These are phyloP conservation scores for Naja naja DNA, from an alignment of 2,113 vertebrate species.

Conservation along the genomic window DNA sequence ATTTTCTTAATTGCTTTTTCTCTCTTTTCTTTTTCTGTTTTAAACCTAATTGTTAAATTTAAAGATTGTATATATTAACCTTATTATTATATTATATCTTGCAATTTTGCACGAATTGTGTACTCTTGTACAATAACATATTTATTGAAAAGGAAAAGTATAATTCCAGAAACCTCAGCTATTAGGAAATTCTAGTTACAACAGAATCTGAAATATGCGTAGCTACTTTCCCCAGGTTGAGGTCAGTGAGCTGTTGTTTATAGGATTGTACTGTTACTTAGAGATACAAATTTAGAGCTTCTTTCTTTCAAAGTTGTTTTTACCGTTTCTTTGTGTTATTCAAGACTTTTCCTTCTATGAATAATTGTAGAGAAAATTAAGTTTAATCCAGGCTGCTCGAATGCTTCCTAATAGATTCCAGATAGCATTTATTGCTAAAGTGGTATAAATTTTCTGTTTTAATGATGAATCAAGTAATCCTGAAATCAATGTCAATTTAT, in stretches of 20 bases:
- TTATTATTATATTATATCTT: no score
- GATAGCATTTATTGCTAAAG: neutral
- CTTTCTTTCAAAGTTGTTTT: neutral
- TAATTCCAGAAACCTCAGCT: no score
- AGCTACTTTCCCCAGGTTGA: neutral
- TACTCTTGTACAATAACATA: no score
- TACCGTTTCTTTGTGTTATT: neutral
- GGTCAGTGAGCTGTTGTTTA: neutral
- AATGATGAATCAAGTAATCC: neutral
- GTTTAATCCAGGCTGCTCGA: slow-evolving; percentile 3
- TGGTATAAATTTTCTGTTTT: slow-evolving; percentile 7
- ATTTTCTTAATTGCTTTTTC: no score
- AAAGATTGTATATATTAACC: no score
- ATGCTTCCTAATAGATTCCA: neutral
- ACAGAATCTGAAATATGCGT: no score
- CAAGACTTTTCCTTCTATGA: slow-evolving; percentile 6
- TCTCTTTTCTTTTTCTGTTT: no score
- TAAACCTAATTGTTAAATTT: no score
- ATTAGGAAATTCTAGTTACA: no score
- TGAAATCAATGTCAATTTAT: slow-evolving; percentile 3
- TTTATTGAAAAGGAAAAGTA: no score
- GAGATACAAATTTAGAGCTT: neutral
- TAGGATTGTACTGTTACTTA: neutral
- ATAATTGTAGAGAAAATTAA: neutral
- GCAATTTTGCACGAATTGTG: no score